These are phyloP conservation scores for Eilema caniola DNA, from an alignment of 2,888 invertebrate species.

Conservation along the genomic window DNA sequence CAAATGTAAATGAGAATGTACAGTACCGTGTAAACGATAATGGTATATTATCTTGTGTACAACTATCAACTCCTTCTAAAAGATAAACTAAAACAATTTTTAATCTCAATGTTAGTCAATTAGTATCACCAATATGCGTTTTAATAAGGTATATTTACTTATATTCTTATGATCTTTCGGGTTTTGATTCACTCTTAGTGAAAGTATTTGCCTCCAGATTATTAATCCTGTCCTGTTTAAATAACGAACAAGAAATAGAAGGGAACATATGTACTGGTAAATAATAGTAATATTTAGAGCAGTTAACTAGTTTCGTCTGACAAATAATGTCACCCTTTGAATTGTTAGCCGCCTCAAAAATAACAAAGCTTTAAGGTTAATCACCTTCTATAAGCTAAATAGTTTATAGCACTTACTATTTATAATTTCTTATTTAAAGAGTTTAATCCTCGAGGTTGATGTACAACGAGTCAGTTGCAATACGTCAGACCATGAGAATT, in stretches of 20 bases:
- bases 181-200: background rate
- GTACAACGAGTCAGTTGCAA: conserved; percentile 4
- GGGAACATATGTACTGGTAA: no score
- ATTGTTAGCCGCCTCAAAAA: no score
- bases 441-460: background rate
- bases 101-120: background rate
- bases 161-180: background rate
- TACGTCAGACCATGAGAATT: conserved; percentile 55
- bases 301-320: no score
- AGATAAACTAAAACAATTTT: background rate
- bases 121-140: no score
- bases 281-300: no score
- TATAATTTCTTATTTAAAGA: background rate
- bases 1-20: background rate
- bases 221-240: no score
- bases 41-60: background rate
- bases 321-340: no score
- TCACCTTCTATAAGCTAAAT: background rate
- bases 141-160: no score
- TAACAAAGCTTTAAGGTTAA: background rate
- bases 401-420: background rate
- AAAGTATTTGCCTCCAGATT: background rate
- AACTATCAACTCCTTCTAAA: background rate
- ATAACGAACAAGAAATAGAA: no score
- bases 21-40: background rate